These are phyloP conservation scores for Nemapogon koenigi DNA, from an alignment of 2,888 invertebrate species.

Conservation along the genomic window DNA sequence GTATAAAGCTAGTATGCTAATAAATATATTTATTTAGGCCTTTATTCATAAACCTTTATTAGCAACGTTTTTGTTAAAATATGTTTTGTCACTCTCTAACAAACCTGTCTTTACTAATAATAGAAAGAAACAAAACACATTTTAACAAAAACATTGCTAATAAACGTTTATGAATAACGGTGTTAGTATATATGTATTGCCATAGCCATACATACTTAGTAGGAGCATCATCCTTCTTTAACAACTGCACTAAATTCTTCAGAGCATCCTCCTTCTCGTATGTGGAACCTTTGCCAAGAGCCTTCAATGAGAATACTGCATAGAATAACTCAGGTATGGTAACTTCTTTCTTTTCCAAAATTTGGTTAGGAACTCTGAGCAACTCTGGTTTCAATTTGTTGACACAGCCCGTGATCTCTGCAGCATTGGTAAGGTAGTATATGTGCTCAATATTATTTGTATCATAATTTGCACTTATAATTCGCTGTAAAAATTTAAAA, in stretches of 20 bases:
- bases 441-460: constrained; percentile 56
- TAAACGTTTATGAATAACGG: too few species aligned
- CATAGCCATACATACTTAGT: constrained; percentile 69
- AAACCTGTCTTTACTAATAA: too few species aligned
- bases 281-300: constrained; percentile 69
- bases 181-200: too few species aligned
- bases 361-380: constrained; percentile 52
- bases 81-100: too few species aligned
- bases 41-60: too few species aligned
- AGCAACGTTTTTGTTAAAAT: too few species aligned
- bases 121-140: too few species aligned
- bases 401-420: constrained; percentile 62
- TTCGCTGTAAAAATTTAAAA: constrained; percentile 26
- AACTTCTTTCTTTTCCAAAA: constrained; percentile 71
- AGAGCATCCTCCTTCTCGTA: constrained; percentile 72
- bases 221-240: constrained; percentile 86
- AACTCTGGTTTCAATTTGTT: constrained; percentile 56
- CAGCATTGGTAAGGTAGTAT: constrained; percentile 71
- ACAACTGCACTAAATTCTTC: constrained; percentile 73
- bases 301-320: constrained; percentile 73
- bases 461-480: constrained; percentile 41
- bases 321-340: constrained; percentile 76
- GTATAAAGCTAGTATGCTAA: too few species aligned
- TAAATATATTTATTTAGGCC: too few species aligned
- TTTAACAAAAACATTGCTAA: too few species aligned